phyloP scores from a whole-genome alignment of 2,113 vertebrate species.

The Vidua macroura region DNA sequence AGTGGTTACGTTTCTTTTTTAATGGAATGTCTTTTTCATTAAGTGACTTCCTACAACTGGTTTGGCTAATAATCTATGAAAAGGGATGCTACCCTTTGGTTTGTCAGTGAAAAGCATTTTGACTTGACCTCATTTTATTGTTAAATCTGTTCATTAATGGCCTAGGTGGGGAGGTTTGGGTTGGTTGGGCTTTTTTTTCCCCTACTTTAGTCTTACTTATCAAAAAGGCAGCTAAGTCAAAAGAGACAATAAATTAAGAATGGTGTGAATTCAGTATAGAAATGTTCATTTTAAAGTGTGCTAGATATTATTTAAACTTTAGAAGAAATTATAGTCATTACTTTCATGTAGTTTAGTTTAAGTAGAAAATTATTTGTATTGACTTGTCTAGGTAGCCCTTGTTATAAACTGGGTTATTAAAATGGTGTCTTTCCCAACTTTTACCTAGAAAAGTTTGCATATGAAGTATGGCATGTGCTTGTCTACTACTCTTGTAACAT shows the following conservation, averaged over 20 bases:
- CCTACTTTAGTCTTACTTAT: background rate
- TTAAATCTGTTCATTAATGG: background rate
- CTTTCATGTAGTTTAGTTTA: background rate
- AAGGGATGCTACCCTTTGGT: background rate
- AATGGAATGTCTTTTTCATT: background rate
- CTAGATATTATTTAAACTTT: background rate
- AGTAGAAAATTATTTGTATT: background rate
- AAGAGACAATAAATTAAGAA: background rate
- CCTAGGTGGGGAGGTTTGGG: background rate
- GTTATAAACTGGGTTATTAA: background rate
- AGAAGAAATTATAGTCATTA: background rate
- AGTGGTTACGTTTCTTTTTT: background rate
- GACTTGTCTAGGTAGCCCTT: background rate
- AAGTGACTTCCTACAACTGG: background rate
- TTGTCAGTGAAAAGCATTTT: background rate
- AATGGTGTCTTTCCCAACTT: background rate
- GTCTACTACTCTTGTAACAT: background rate
- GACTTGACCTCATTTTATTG: background rate
- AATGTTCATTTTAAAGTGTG: background rate
- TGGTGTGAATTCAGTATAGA: background rate
- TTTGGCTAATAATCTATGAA: background rate
- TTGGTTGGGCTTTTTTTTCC: fast-evolving
- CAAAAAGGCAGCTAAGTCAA: background rate
- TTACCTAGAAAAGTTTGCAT: background rate
- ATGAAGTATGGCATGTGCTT: background rate